Percentiles rank a stretch among this genome's conserved stretches.
phyloP scores from a whole-genome alignment of 2,113 vertebrate genomes.

The Corythornis madagascariensis region DNA sequence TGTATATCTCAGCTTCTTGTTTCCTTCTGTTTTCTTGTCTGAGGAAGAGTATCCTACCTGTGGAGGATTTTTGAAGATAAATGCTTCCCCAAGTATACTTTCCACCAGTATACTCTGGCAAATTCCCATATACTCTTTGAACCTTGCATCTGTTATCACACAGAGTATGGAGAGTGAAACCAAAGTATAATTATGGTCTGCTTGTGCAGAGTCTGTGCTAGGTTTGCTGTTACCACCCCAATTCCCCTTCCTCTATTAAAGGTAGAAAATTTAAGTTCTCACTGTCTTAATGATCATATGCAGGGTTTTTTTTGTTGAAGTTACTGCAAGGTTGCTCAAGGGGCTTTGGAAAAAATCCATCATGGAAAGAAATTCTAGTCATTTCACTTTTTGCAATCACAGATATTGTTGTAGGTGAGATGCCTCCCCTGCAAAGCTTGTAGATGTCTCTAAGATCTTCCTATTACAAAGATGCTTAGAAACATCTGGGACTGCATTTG shows the following conservation, averaged over 20 bases:
- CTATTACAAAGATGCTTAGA: neutral
- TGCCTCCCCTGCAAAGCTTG: neutral
- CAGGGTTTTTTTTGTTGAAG: neutral
- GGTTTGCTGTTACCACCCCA: neutral
- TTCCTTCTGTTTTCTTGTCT: neutral
- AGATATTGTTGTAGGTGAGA: neutral
- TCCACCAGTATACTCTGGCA: neutral
- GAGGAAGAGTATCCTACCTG: neutral
- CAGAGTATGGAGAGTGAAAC: neutral
- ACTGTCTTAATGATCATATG: neutral
- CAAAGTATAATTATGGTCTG: neutral
- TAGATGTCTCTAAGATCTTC: neutral
- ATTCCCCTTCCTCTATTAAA: neutral
- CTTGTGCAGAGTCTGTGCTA: neutral
- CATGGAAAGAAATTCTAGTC: neutral
- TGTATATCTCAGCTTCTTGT: neutral
- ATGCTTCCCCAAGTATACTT: neutral
- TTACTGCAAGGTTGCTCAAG: fast-evolving
- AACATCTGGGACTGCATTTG: neutral
- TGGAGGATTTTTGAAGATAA: neutral
- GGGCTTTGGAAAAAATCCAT: neutral
- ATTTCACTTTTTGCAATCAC: neutral
- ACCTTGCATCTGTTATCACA: neutral
- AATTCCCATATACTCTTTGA: neutral
- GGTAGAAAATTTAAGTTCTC: neutral